Evolutionary conservation across 2,113 vertebrate species (phyloP), one percentile per base, ranked within the genome.

Genomic region (Dasypus novemcinctus): DNA sequence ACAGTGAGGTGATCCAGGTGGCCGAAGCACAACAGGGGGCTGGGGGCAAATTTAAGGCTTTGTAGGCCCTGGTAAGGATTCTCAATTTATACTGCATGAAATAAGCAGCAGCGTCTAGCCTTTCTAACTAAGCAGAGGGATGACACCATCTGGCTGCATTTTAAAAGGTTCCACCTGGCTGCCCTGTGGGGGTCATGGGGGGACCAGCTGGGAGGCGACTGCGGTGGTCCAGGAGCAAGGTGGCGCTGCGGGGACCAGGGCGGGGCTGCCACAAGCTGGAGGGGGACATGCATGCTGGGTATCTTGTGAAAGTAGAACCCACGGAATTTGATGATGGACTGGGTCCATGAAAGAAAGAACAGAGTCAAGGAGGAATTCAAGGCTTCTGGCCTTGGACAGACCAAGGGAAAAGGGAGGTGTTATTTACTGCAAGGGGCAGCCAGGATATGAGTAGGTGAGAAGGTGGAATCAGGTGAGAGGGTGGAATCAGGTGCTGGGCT

Each of bases 131-230:
- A n/a, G 46, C 43, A 64, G 64, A 78, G 25, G 10, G 20, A 57
- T 36, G 57, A 33, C 20, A 17, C 1, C 13, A 8, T 23, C 7
- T 64, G 18, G 36, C 27, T 17, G 43, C 1, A 9, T 3, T 59
- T 87, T 20, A 36, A 66, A 80, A 57, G 27, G 5, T 21, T n/a
- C 63, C 43, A 33, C 33, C 12, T 36, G 36, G 46, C 7, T 41
- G 46, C 49, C 49, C 0, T 23, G 8, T 4, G 36, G 81, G 29
- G n/a, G 1, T 7, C 0, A 7, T 9, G 21, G 0, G 2, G 29
- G 38, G n/a, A 27, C 15, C 36, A 31, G 64, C 38, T 0, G 5
- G 13, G 4, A 23, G 68, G 83, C 43, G 20, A 54, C 13, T 38
- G 33, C 57, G 31, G 1, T 0, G 57, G 41, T 31, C 33, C 5